Base-by-base conservation (phyloP, 2,797 vertebrate genomes). In the Alectoris magna region DNA sequence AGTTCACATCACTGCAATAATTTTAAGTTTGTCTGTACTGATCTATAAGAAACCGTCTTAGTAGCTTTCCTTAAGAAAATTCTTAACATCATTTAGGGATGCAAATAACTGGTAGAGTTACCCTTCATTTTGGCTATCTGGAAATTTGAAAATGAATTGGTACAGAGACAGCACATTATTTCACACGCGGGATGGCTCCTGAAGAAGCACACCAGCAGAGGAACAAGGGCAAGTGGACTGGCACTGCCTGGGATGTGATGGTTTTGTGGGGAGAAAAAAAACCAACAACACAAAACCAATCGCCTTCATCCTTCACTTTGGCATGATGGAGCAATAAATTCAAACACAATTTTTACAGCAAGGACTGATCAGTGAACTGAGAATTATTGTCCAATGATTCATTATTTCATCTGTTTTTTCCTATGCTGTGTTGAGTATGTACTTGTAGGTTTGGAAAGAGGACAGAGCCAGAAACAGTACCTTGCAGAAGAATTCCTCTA, bases 251-350 rank as follows among this genome's bases (percentile, higher is more conserved):
- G 46, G 14, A 26, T 19, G 48, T 39, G 43, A 8, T 63, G 71
- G 27, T 48, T 51, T 31, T 1, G 0, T 13, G 21, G 13, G 5
- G 1, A 10, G 39, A 41, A 21, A 21, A 15, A 26, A 27, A 16
- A 16, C 15, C 39, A 41, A 41, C 22, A 34, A n/a, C 10, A 10
- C 10, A 24, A 36, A 27, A 21, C 14, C 7, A 17, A 9, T 34
- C n/a, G 14, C 7, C 21, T 62, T 67, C 29, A 53, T 14, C 13
- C n/a, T 83, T 48, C 18, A 12, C 63, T 73, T 69, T 71, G 21
- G 27, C 36, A 51, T 1, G 4, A 44, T 5, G 6, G 10, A 81
- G 55, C 19, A 84, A 44, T 48, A 73, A 27, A 75, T 90, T 70
- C 29, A 75, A 85, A 48, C 4, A 51, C 5, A 79, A 34, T 12